Evolutionary conservation across 1,140 invertebrate species (phyloP).

Genomic region (Euura saliciscinereae): DNA sequence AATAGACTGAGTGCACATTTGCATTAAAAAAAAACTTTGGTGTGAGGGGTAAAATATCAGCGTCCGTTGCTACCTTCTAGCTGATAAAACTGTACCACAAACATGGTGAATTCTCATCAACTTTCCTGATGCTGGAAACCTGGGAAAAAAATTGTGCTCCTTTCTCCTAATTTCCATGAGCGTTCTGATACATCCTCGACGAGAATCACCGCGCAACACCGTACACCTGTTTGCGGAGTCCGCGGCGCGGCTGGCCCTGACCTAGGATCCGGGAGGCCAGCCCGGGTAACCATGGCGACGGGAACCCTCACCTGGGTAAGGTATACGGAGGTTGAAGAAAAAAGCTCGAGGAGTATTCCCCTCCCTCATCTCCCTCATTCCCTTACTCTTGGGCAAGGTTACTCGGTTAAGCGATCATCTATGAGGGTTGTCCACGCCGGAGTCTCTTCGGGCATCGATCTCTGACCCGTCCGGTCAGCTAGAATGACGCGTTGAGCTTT

Average conservation of each 20-base stretch:
- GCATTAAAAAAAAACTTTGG: too few species aligned
- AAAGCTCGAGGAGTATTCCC: background rate
- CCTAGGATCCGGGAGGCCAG: conserved; percentile 25
- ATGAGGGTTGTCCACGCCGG: background rate
- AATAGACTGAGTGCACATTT: too few species aligned
- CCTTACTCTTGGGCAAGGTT: background rate
- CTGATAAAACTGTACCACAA: too few species aligned
- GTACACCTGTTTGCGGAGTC: conserved; percentile 16
- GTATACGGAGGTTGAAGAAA: conserved; percentile 16
- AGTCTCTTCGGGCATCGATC: background rate
- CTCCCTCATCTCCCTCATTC: background rate
- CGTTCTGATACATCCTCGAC: too few species aligned
- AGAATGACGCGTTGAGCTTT: background rate
- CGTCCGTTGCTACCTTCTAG: too few species aligned
- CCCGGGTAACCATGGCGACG: conserved; percentile 35
- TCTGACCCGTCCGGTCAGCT: background rate
- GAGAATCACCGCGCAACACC: background rate
- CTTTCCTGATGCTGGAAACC: too few species aligned
- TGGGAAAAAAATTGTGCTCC: too few species aligned
- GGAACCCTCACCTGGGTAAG: conserved; percentile 36
- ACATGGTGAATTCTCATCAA: too few species aligned
- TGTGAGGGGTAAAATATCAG: too few species aligned
- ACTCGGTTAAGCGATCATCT: background rate
- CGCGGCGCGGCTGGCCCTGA: conserved; percentile 17
- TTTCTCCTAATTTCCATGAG: too few species aligned